A percentile compares a stretch with the other conserved stretches of the same genome.
Evolutionary conservation across 2,113 vertebrate genomes (phyloP).

Genomic region (Plectropomus leopardus): DNA sequence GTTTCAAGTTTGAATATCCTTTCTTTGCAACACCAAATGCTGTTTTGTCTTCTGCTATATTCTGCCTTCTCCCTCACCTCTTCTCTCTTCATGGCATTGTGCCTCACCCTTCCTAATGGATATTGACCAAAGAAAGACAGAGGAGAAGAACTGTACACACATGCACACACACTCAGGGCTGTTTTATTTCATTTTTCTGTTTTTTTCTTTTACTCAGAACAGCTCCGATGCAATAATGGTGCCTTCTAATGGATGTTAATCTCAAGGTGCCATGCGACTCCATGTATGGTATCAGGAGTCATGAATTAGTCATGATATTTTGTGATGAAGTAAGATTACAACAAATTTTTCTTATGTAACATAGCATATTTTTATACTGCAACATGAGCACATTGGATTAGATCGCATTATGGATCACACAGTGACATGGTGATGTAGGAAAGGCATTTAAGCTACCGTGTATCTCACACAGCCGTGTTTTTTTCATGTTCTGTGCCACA

Average conservation of each 20-base stretch:
- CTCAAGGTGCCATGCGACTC: not conserved
- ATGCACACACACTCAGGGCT: conserved; percentile 11
- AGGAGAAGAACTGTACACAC: conserved; percentile 33
- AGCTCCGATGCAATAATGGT: conserved; percentile 1
- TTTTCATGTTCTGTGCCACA: not conserved
- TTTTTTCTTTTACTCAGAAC: conserved; percentile 9
- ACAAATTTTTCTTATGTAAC: not conserved
- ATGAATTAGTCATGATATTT: not conserved
- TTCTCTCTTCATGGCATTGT: conserved; percentile 25
- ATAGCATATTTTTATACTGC: not conserved
- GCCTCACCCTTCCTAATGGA: conserved; percentile 67
- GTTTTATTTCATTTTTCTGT: no score
- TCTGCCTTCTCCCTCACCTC: conserved; percentile 4
- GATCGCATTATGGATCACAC: not conserved
- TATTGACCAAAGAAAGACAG: conserved; percentile 63
- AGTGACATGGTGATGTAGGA: not conserved
- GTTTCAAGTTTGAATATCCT: conserved; percentile 6
- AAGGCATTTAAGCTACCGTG: not conserved
- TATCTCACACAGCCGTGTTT: not conserved
- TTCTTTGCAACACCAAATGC: not conserved
- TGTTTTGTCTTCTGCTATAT: conserved; percentile 5
- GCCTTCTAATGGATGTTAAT: conserved; percentile 48
- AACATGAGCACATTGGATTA: not conserved
- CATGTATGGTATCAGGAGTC: not conserved
- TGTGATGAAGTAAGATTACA: conserved; percentile 6